Percentiles rank a stretch among this genome's conserved stretches.
Conservation (phyloP, 2,888 invertebrate genomes). For the Crepidodera aurea region DNA sequence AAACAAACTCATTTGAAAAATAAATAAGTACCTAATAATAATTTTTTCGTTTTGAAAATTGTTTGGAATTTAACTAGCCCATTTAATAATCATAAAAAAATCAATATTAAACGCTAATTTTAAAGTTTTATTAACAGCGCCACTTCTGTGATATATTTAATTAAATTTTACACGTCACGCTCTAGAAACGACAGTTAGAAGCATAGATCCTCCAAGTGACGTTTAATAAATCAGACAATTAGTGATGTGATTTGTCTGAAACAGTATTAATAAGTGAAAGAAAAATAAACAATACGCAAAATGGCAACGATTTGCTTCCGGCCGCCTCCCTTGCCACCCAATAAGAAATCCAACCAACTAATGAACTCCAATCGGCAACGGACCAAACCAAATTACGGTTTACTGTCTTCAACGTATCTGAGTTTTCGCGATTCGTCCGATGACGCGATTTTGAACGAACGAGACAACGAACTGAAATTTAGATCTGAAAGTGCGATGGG, state of each 20-base stretch:
- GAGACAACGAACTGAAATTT: slow-evolving; percentile 48
- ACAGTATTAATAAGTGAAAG: slow-evolving; percentile 1
- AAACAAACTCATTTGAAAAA: too few relatives aligned
- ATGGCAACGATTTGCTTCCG: slow-evolving; percentile 68
- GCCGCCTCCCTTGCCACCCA: slow-evolving; percentile 68
- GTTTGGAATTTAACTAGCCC: too few relatives aligned
- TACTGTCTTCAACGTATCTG: slow-evolving; percentile 65
- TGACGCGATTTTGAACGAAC: slow-evolving; percentile 56
- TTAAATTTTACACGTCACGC: too few relatives aligned
- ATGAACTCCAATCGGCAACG: slow-evolving; percentile 33
- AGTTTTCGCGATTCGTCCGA: slow-evolving; percentile 67
- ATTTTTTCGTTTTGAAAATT: too few relatives aligned
- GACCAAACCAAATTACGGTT: slow-evolving; percentile 45
- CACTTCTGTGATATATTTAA: too few relatives aligned
- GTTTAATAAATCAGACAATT: too few relatives aligned
- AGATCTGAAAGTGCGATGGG: slow-evolving; percentile 23
- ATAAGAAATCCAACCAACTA: slow-evolving; percentile 58
- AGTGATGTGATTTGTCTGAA: slow-evolving; percentile 30
- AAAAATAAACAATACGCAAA: slow-evolving; percentile 9
- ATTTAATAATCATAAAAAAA: too few relatives aligned
- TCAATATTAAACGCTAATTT: too few relatives aligned
- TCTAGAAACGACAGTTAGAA: too few relatives aligned
- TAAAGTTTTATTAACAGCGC: too few relatives aligned
- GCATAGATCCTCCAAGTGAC: too few relatives aligned
- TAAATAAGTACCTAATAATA: too few relatives aligned